These are phyloP conservation scores for Drosophila greeni DNA, from an alignment of 2,888 invertebrate species.

Conservation along the genomic window DNA sequence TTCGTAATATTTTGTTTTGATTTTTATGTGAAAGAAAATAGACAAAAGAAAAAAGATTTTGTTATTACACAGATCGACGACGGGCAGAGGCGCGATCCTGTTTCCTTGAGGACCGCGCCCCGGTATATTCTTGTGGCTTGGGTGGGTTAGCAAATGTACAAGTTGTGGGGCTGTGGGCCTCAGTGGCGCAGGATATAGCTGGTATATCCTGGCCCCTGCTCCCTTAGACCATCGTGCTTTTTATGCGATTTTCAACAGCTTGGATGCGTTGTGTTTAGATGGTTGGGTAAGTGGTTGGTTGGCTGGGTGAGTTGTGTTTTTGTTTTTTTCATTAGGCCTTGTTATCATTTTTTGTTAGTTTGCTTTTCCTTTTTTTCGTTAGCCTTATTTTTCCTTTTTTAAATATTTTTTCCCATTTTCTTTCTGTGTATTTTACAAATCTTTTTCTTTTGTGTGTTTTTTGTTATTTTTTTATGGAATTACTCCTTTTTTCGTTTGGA, in stretches of 20 bases:
- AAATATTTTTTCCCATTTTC: conserved; percentile 28
- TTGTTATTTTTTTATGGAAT: conserved; percentile 28
- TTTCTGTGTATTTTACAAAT: conserved; percentile 34
- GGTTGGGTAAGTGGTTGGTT: conserved; percentile 23
- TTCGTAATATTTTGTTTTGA: conserved; percentile 48
- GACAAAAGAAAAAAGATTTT: conserved; percentile 73
- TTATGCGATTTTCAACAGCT: conserved; percentile 32
- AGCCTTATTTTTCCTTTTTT: conserved; percentile 24
- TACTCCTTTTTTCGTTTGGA: conserved; percentile 44
- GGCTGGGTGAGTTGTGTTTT: conserved; percentile 34
- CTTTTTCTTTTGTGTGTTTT: conserved; percentile 26
- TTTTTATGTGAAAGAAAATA: conserved; percentile 73
- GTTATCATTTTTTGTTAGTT: conserved; percentile 21
- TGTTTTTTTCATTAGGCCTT: conserved; percentile 22
- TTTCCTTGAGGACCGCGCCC: conserved; percentile 32
- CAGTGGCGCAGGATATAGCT: conserved; percentile 41
- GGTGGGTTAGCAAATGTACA: conserved; percentile 54
- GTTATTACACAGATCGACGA: conserved; percentile 74
- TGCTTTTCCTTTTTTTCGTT: conserved; percentile 41
- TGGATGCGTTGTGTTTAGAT: conserved; percentile 35
- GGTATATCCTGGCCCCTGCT: conserved; percentile 22
- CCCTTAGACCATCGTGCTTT: conserved; percentile 12
- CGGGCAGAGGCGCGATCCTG: conserved; percentile 46
- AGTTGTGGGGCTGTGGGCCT: conserved; percentile 24
- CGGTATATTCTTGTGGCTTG: conserved; percentile 27